Evolutionary conservation across 2,888 invertebrate genomes (phyloP).

Genomic region (Epirrhoe tristata): DNA sequence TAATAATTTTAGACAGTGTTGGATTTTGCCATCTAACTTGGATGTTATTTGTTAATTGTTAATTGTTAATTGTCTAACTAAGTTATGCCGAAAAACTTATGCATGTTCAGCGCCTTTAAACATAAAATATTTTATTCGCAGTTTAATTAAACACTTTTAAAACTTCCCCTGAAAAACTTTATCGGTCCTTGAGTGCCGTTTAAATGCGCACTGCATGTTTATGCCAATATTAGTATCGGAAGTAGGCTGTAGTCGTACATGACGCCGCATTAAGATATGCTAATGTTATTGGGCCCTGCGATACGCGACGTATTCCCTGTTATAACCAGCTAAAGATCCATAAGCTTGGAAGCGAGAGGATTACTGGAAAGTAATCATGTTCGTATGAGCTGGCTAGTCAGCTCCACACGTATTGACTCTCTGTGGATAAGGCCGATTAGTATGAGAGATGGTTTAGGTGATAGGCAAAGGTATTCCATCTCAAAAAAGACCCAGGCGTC

Average conservation of each 20-base stretch:
- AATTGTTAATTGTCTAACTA: too few relatives aligned
- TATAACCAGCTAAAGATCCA: constrained; percentile 39
- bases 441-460: too few relatives aligned
- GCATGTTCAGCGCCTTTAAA: too few relatives aligned
- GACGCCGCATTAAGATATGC: constrained; percentile 73
- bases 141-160: not conserved
- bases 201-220: constrained; percentile 55
- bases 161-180: not conserved
- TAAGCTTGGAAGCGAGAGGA: not conserved
- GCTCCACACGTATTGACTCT: too few relatives aligned
- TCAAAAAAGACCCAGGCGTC: too few relatives aligned
- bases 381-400: too few relatives aligned
- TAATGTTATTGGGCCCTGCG: constrained; percentile 70
- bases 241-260: constrained; percentile 47
- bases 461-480: too few relatives aligned
- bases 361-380: not conserved
- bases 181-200: not conserved
- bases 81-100: too few relatives aligned
- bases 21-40: too few relatives aligned
- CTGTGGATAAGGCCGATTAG: too few relatives aligned
- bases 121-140: not conserved
- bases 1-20: too few relatives aligned
- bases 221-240: constrained; percentile 65
- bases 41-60: too few relatives aligned
- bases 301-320: constrained; percentile 54